Percentiles rank a stretch among this genome's conserved stretches.
phyloP scores from a whole-genome alignment of 2,113 vertebrate genomes.

The Corythornis madagascariensis region DNA sequence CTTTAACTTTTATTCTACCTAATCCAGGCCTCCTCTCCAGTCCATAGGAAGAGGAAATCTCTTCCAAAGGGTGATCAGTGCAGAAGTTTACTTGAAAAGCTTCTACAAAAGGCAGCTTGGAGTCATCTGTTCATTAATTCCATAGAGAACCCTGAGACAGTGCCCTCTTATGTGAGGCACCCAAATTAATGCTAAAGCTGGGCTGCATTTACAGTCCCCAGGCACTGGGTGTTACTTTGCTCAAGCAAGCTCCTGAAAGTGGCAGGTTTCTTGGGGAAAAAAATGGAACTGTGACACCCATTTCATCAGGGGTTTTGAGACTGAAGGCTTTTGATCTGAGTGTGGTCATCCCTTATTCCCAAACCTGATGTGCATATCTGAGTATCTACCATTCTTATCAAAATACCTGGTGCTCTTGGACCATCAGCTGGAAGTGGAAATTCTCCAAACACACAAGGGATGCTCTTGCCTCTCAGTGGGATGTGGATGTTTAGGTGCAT shows the following conservation, averaged over 20 bases:
- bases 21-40: background rate
- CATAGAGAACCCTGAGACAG: background rate
- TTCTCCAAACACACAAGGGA: background rate
- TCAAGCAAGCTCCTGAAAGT: background rate
- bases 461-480: background rate
- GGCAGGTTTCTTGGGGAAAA: background rate
- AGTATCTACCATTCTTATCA: background rate
- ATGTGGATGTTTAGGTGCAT: background rate
- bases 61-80: background rate
- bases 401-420: background rate
- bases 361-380: background rate
- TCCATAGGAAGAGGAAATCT: background rate
- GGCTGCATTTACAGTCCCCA: background rate
- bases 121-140: background rate
- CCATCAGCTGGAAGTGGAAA: background rate
- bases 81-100: background rate
- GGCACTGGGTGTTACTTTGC: background rate
- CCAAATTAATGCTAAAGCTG: background rate
- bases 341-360: background rate
- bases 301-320: background rate
- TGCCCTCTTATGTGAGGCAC: background rate
- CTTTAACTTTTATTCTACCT: background rate
- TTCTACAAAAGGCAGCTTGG: background rate
- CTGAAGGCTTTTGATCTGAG: background rate
- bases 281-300: background rate